Evolutionary conservation across 2,888 invertebrate species (phyloP).

Genomic region (Drosophila testacea): DNA sequence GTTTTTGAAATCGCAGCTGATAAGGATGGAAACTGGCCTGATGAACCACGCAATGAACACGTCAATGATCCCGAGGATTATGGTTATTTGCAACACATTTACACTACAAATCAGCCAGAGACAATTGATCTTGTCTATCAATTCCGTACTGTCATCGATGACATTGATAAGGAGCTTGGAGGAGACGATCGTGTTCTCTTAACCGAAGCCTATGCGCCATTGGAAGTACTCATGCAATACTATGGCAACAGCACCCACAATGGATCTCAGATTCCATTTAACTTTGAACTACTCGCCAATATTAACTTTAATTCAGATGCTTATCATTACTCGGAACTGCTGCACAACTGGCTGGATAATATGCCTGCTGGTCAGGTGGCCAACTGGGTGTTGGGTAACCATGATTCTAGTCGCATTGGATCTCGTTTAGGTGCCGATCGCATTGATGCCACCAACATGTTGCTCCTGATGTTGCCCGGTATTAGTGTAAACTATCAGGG

Average conservation of each 20-base stretch:
- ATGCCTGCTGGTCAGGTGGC: conserved; percentile 87
- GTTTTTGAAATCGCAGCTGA: conserved; percentile 77
- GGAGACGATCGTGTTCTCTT: conserved; percentile 86
- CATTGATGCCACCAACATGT: conserved; percentile 92
- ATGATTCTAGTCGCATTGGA: conserved; percentile 89
- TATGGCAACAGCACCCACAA: conserved; percentile 86
- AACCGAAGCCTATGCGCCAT: conserved; percentile 88
- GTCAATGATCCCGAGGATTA: conserved; percentile 86
- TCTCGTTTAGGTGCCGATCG: conserved; percentile 89
- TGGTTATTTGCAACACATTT: conserved; percentile 86
- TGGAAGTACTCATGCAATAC: conserved; percentile 87
- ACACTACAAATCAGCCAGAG: conserved; percentile 87
- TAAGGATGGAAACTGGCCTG: conserved; percentile 79
- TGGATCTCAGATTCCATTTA: conserved; percentile 89
- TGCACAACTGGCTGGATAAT: conserved; percentile 87
- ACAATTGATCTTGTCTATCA: conserved; percentile 87
- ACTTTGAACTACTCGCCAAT: conserved; percentile 87
- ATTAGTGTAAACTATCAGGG: conserved; percentile 92
- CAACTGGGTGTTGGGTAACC: conserved; percentile 92
- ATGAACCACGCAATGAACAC: conserved; percentile 86
- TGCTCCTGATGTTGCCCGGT: conserved; percentile 92
- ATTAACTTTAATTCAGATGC: conserved; percentile 86
- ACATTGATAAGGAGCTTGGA: conserved; percentile 81
- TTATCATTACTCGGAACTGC: conserved; percentile 86
- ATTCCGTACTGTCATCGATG: conserved; percentile 87